Base-by-base conservation (phyloP, 2,113 vertebrate species). In the Hassar affinis region DNA sequence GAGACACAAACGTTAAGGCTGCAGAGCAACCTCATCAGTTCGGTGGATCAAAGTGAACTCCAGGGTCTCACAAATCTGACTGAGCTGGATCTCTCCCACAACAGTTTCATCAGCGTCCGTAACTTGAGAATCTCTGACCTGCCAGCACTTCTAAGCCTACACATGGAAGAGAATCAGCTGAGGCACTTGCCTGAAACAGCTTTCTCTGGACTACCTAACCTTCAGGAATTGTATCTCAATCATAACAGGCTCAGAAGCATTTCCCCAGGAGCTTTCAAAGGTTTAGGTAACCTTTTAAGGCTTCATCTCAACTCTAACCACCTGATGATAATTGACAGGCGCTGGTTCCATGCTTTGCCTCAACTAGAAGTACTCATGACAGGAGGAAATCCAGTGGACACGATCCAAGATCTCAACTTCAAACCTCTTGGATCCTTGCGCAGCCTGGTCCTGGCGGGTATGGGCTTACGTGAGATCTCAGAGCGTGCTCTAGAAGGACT, bases 291-390 rank as follows among this genome's bases (percentile, higher is more conserved):
- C 51, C 94, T 99, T 18, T 84, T 99, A 83, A 93, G 98, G 33
- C 96, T 99, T 25, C 98, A 99, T 88, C 95, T 99, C 3, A 99
- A 99, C 89, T 98, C 97, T 85, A 99, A 99, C 89, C 96, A 89
- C 78, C 90, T 99, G 79, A 95, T 95, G 80, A 92, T 97, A 42
- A 98, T 99, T 25, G 97, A 99, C 80, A 98, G 95, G 77, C 96
- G 93, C 59, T 99, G 98, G 98, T 99, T 99, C 91, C 96, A 97
- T 90, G 95, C 96, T 17, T 97, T 97, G 22, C 97, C 97, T 30
- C 97, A 98, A 86, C 89, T 99, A 54, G 98, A 99, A 90, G 98
- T 99, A 62, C 95, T 99, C 69, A 99, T 99, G 98, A 98, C 99
- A 69, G 98, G 98, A 22, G 98, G 99, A 91, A 99, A 99, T 86